Percentiles rank a stretch among this genome's conserved stretches.
phyloP scores from a whole-genome alignment of 2,113 vertebrate genomes.

The Peromyscus californicus region DNA sequence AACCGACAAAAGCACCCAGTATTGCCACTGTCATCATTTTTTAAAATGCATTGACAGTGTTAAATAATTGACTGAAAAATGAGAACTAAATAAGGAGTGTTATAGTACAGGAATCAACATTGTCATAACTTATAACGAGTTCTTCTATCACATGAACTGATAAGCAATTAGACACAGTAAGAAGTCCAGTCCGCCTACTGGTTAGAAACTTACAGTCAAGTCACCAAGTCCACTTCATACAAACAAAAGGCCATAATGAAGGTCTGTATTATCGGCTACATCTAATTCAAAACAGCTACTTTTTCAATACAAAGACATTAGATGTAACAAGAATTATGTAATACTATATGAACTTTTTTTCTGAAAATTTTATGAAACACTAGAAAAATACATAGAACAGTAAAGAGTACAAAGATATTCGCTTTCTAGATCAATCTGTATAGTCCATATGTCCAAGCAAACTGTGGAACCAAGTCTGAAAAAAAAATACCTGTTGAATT shows the following conservation, averaged over 20 bases:
- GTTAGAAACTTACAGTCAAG: not conserved
- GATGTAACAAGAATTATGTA: not conserved
- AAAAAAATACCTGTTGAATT: not conserved
- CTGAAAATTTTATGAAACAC: not conserved
- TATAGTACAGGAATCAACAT: conserved; percentile 13
- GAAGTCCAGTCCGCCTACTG: not conserved
- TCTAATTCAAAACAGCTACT: not conserved
- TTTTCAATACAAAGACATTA: not conserved
- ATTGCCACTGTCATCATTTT: not conserved
- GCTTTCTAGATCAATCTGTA: not conserved
- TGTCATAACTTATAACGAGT: not conserved
- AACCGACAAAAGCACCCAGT: not conserved
- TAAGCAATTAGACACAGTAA: not conserved
- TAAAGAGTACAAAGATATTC: not conserved
- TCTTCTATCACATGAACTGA: not conserved
- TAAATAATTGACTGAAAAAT: not conserved
- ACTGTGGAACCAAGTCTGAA: not conserved
- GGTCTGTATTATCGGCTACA: not conserved
- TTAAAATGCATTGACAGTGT: not conserved
- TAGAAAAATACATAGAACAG: not conserved
- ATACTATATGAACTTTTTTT: not conserved
- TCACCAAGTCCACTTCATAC: not conserved
- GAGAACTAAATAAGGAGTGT: not conserved
- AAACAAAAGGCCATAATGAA: not conserved
- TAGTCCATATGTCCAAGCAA: not conserved